phyloP scores from a whole-genome alignment of 1,140 invertebrate species.

The Diuraphis noxia region DNA sequence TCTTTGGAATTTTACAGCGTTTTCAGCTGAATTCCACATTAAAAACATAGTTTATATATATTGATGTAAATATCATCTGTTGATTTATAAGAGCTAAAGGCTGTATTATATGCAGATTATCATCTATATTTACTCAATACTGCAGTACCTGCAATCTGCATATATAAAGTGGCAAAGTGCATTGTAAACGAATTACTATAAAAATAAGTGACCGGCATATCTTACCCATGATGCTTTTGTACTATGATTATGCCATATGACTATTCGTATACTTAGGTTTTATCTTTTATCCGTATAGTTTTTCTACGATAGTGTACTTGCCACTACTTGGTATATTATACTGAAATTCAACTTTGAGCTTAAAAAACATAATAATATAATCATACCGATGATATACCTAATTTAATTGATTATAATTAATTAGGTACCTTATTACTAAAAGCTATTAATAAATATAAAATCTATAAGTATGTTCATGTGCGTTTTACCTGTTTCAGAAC shows the following conservation, averaged over 20 bases:
- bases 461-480: neutral
- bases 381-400: neutral
- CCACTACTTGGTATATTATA: neutral
- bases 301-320: neutral
- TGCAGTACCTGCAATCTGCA: too few relatives aligned
- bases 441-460: neutral
- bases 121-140: too few relatives aligned
- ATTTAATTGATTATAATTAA: neutral
- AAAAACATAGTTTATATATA: neutral
- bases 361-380: neutral
- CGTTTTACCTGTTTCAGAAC: constrained; percentile 2
- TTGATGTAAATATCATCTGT: neutral
- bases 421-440: neutral
- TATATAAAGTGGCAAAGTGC: too few relatives aligned
- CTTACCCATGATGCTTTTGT: neutral
- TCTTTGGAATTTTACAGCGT: neutral
- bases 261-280: neutral
- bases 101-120: neutral
- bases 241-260: neutral
- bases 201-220: too few relatives aligned
- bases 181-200: too few relatives aligned
- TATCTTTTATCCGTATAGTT: neutral
- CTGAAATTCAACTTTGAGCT: neutral
- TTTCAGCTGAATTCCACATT: neutral
- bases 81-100: too few relatives aligned